Conservation (phyloP, 2,888 invertebrate species). For the Netelia virgata region DNA sequence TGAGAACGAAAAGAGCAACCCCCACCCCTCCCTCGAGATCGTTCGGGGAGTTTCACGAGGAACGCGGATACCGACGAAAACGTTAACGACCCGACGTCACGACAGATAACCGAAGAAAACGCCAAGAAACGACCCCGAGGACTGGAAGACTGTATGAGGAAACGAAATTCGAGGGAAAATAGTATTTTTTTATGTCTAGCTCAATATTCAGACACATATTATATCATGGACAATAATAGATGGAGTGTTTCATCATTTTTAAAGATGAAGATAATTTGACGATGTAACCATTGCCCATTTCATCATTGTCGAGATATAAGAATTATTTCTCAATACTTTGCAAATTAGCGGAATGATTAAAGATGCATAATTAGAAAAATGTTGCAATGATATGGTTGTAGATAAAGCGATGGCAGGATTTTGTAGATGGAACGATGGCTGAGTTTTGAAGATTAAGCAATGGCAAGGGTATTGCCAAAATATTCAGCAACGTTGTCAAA, state of each 20-base stretch:
- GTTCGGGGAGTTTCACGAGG: slow-evolving; percentile 56
- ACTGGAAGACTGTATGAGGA: slow-evolving; percentile 62
- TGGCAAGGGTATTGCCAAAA: no score
- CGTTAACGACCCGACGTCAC: slow-evolving; percentile 79
- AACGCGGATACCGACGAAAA: slow-evolving; percentile 71
- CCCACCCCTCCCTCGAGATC: slow-evolving; percentile 13
- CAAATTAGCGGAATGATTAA: not conserved
- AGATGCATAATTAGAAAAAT: not conserved
- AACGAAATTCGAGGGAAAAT: slow-evolving; percentile 68
- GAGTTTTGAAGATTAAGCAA: no score
- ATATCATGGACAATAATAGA: not conserved
- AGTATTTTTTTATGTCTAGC: slow-evolving; percentile 60
- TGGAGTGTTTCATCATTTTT: no score
- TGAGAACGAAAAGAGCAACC: slow-evolving; percentile 75
- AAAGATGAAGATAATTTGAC: no score
- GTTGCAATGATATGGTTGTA: not conserved
- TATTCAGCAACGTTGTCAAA: no score
- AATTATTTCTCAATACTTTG: no score
- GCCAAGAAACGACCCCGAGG: slow-evolving; percentile 64
- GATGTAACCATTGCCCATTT: no score
- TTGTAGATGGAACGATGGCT: no score
- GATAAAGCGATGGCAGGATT: not conserved
- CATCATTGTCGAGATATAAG: no score
- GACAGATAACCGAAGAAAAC: slow-evolving; percentile 78
- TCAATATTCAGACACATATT: slow-evolving; percentile 24